A percentile compares a stretch with the other conserved stretches of the same genome.
Evolutionary conservation across 2,113 vertebrate species (phyloP).

Genomic region (Paratilapia polleni): DNA sequence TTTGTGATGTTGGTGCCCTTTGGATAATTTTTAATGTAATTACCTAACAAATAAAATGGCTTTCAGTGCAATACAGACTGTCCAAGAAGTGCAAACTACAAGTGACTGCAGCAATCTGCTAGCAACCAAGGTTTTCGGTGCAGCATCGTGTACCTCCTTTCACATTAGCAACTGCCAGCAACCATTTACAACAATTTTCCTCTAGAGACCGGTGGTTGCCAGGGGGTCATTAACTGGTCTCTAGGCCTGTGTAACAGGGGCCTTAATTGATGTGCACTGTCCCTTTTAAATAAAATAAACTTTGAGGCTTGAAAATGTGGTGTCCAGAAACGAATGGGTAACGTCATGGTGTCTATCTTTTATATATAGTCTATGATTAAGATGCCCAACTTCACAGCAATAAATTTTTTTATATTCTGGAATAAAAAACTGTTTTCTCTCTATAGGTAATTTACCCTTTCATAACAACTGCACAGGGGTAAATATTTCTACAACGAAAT

Average conservation of each 20-base stretch:
- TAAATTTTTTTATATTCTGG: too few relatives aligned
- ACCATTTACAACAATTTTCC: background rate
- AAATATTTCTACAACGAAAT: background rate
- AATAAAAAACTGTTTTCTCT: too few relatives aligned
- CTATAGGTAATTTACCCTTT: too few relatives aligned
- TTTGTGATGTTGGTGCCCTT: background rate
- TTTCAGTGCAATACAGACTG: background rate
- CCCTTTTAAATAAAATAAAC: too few relatives aligned
- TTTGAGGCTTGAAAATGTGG: too few relatives aligned
- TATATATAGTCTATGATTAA: too few relatives aligned
- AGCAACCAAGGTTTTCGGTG: background rate
- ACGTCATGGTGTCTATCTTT: too few relatives aligned
- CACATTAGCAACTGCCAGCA: background rate
- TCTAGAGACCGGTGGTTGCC: background rate
- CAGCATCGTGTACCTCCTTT: background rate
- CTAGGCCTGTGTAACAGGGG: too few relatives aligned
- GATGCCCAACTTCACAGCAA: too few relatives aligned
- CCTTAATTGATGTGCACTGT: too few relatives aligned
- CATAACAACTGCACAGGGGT: background rate
- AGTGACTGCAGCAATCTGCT: accelerated
- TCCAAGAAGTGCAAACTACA: background rate
- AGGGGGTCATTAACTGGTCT: too few relatives aligned
- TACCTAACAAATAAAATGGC: background rate
- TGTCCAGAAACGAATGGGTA: too few relatives aligned
- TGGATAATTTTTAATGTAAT: background rate